These are phyloP conservation scores for Sialia sialis DNA, from an alignment of 2,113 vertebrate species.

Conservation along the genomic window DNA sequence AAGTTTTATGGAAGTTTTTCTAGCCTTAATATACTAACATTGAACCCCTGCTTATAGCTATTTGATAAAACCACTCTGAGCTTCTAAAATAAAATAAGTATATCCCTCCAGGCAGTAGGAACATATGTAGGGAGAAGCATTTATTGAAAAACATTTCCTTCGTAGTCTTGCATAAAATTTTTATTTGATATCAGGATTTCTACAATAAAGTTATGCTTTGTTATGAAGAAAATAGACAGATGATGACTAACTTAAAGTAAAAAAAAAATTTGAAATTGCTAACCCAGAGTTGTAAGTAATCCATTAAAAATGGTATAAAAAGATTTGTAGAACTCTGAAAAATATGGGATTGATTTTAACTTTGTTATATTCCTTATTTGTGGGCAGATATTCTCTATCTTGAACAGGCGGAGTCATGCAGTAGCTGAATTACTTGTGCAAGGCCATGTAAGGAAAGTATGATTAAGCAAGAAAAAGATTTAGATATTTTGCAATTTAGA, in stretches of 20 bases:
- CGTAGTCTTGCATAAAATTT: neutral
- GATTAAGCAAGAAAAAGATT: neutral
- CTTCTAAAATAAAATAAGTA: neutral
- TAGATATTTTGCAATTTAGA: neutral
- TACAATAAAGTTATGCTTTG: neutral
- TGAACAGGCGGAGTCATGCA: neutral
- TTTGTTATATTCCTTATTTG: neutral
- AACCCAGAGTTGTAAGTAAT: neutral
- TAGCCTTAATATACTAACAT: neutral
- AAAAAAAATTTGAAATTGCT: neutral
- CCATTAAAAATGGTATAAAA: neutral
- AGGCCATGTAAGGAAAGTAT: neutral
- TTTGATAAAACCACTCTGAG: neutral
- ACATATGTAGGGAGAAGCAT: neutral
- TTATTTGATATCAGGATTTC: neutral
- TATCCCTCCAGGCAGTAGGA: neutral
- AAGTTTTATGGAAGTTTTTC: neutral
- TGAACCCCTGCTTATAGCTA: neutral
- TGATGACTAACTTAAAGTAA: neutral
- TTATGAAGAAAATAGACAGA: neutral
- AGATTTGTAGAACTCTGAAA: neutral
- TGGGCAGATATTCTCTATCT: neutral
- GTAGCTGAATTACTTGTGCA: neutral
- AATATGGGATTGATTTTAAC: neutral
- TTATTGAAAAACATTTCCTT: neutral